These are phyloP conservation scores for Cercocebus atys DNA, from an alignment of 2,113 vertebrate species.

Conservation along the genomic window DNA sequence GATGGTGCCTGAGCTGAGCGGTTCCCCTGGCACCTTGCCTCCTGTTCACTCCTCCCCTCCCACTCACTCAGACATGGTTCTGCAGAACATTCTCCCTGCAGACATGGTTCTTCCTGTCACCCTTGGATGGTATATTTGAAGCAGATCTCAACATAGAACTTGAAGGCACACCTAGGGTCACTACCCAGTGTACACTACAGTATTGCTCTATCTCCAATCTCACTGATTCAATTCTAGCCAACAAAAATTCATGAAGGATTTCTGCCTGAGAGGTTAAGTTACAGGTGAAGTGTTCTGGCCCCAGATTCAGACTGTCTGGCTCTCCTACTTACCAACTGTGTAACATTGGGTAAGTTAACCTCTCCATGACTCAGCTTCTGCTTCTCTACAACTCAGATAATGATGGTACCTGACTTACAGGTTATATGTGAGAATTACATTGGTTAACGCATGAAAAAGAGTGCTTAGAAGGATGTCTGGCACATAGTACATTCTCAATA, in stretches of 20 bases:
- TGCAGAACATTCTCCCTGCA: not conserved
- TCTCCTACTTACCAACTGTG: not conserved
- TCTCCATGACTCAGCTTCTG: rapidly evolving
- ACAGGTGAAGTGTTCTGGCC: rapidly evolving
- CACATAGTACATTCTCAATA: not conserved
- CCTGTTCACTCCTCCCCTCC: not conserved
- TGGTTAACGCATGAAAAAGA: rapidly evolving
- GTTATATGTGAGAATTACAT: rapidly evolving
- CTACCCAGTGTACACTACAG: rapidly evolving
- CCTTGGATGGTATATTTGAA: not conserved
- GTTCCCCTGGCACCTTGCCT: rapidly evolving
- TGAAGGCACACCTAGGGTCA: rapidly evolving
- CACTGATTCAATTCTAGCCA: rapidly evolving
- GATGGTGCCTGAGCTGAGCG: not conserved
- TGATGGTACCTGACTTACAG: rapidly evolving
- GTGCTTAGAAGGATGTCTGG: not conserved
- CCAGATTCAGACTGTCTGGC: not conserved
- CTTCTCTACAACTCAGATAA: not conserved
- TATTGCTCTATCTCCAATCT: rapidly evolving
- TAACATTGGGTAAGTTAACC: rapidly evolving
- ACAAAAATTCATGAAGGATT: not conserved
- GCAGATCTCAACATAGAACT: not conserved
- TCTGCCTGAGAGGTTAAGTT: not conserved
- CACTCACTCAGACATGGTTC: rapidly evolving
- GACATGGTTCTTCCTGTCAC: not conserved